These are phyloP conservation scores for Amphiprion percula DNA, from an alignment of 2,113 vertebrate species.

Conservation along the genomic window DNA sequence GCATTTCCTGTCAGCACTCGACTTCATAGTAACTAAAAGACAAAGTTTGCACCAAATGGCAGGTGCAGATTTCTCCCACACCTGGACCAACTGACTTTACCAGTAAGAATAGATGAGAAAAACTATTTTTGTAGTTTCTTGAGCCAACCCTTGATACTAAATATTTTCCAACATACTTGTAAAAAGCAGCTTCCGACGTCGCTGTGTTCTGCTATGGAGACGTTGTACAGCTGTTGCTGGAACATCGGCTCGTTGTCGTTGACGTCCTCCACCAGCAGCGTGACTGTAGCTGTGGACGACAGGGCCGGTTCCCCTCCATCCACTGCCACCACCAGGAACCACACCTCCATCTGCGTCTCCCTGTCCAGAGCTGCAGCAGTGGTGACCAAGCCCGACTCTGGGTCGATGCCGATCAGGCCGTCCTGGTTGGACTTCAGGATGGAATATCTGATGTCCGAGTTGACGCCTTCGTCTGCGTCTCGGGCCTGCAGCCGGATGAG, in stretches of 20 bases:
- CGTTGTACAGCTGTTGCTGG: constrained; percentile 87
- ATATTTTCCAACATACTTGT: constrained; percentile 84
- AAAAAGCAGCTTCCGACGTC: constrained; percentile 86
- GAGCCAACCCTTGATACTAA: neutral
- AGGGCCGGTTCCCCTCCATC: constrained; percentile 87
- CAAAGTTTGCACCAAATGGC: too few species aligned
- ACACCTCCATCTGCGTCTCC: constrained; percentile 83
- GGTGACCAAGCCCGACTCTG: constrained; percentile 84
- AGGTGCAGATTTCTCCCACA: too few species aligned
- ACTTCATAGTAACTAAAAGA: neutral
- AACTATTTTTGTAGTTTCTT: too few species aligned
- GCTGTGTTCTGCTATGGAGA: constrained; percentile 86
- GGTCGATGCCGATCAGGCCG: constrained; percentile 81
- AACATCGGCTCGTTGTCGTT: constrained; percentile 94
- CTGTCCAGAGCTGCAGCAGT: constrained; percentile 84
- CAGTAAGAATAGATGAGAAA: too few species aligned
- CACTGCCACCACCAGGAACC: constrained; percentile 87
- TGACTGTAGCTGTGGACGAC: constrained; percentile 86
- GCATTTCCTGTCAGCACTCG: neutral
- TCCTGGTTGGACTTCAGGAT: constrained; percentile 72
- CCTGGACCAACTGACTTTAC: too few species aligned
- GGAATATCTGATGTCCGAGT: constrained; percentile 85
- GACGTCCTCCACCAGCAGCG: constrained; percentile 86
- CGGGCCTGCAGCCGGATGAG: constrained; percentile 85
- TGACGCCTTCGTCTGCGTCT: constrained; percentile 87